phyloP scores from a whole-genome alignment of 2,797 vertebrate species.

The Octomys mimax region DNA sequence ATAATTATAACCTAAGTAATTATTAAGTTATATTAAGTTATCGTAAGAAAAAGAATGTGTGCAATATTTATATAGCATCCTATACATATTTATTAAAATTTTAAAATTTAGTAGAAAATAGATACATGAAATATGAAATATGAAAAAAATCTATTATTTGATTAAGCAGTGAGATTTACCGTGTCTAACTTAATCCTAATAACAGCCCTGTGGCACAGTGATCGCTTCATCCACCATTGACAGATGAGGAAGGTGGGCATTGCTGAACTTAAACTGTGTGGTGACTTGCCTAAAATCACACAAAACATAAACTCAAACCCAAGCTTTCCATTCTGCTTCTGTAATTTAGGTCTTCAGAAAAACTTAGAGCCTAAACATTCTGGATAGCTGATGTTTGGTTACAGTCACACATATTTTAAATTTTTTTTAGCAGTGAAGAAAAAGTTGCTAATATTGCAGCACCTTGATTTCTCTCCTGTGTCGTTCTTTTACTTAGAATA shows the following conservation, averaged over 20 bases:
- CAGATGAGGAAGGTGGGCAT: background rate
- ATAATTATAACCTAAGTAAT: conserved; percentile 11
- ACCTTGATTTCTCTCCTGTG: conserved; percentile 80
- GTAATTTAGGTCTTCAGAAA: conserved; percentile 44
- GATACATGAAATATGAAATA: conserved; percentile 6
- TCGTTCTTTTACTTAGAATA: conserved; percentile 86
- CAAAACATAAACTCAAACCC: conserved; percentile 8
- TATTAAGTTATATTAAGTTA: background rate
- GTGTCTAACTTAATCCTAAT: conserved; percentile 38
- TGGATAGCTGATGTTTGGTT: conserved; percentile 24
- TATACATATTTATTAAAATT: conserved; percentile 56
- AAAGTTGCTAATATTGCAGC: conserved; percentile 75
- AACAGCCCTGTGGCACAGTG: background rate
- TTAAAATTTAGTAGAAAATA: conserved; percentile 41
- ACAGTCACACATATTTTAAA: conserved; percentile 64
- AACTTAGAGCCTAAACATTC: background rate
- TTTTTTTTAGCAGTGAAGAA: conserved; percentile 82
- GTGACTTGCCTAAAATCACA: background rate
- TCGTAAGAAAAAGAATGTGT: background rate
- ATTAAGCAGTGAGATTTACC: conserved; percentile 30
- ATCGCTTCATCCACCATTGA: background rate
- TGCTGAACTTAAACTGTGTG: background rate
- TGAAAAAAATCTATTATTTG: conserved; percentile 50
- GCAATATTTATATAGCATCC: conserved; percentile 12
- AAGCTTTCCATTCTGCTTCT: conserved; percentile 33